These are phyloP conservation scores for Vombatus ursinus DNA, from an alignment of 2,113 vertebrate species.

Conservation along the genomic window DNA sequence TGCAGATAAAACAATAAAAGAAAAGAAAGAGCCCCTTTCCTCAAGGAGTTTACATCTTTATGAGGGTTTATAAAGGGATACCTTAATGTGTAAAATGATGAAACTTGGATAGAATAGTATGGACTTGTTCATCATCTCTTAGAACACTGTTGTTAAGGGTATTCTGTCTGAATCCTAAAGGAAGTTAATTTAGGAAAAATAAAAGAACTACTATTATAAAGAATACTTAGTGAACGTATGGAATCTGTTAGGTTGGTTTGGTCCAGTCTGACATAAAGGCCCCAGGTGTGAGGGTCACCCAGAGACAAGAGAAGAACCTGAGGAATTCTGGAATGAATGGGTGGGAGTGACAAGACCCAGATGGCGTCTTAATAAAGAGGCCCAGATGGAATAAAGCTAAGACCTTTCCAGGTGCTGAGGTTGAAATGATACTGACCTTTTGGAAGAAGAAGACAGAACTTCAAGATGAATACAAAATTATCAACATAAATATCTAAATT, in stretches of 20 bases:
- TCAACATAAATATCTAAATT: background rate
- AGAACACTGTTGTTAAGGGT: background rate
- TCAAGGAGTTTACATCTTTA: background rate
- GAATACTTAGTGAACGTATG: background rate
- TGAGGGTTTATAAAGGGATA: background rate
- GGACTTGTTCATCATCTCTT: background rate
- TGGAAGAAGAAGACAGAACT: conserved; percentile 1
- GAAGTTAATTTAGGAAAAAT: background rate
- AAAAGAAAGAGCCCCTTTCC: background rate
- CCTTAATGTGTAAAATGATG: background rate
- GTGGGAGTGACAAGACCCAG: background rate
- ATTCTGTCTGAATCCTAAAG: background rate
- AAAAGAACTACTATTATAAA: background rate
- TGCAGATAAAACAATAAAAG: background rate
- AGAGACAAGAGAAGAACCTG: background rate
- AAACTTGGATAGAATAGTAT: background rate
- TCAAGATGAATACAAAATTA: background rate
- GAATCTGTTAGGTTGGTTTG: background rate
- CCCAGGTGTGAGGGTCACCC: background rate
- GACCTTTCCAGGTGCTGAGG: background rate
- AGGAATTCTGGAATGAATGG: background rate
- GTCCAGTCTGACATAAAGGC: background rate
- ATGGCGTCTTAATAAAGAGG: background rate
- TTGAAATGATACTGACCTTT: background rate
- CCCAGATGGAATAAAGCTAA: background rate